phyloP scores from a whole-genome alignment of 2,113 vertebrate species.

The Siphamia tubifer region DNA sequence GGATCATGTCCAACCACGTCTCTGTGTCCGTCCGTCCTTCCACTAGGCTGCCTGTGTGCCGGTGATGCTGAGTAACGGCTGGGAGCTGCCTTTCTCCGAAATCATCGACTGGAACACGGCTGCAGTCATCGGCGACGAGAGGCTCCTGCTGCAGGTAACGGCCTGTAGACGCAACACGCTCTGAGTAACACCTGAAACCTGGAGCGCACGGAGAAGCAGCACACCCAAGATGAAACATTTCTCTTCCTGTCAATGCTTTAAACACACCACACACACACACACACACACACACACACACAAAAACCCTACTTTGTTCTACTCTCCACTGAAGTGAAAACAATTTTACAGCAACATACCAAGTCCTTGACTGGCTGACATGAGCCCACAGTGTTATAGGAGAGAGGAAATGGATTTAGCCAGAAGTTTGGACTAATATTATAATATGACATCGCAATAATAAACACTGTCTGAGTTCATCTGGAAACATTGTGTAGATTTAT shows the following conservation, averaged over 20 bases:
- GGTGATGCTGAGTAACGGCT: slow-evolving; percentile 83
- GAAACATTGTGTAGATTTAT: too few species aligned
- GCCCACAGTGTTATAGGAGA: slow-evolving; percentile 7
- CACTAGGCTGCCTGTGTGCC: slow-evolving; percentile 80
- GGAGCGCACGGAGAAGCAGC: background rate
- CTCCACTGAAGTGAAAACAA: background rate
- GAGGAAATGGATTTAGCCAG: slow-evolving; percentile 38
- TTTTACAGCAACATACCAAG: background rate
- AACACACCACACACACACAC: background rate
- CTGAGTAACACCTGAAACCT: background rate
- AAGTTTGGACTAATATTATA: too few species aligned
- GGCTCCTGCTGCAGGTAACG: slow-evolving; percentile 81
- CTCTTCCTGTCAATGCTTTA: background rate
- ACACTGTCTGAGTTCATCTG: too few species aligned
- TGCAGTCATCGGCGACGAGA: slow-evolving; percentile 82
- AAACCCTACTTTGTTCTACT: background rate
- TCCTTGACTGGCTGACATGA: slow-evolving; percentile 14
- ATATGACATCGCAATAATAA: too few species aligned
- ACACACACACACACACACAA: too few species aligned
- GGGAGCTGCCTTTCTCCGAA: slow-evolving; percentile 83
- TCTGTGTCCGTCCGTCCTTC: too few species aligned
- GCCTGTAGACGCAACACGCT: background rate
- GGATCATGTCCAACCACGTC: background rate
- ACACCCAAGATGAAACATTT: background rate
- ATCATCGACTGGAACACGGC: slow-evolving; percentile 83